A percentile compares a stretch with the other conserved stretches of the same genome.
Conservation (phyloP, 2,113 vertebrate genomes). For the Corydoras sp. region DNA sequence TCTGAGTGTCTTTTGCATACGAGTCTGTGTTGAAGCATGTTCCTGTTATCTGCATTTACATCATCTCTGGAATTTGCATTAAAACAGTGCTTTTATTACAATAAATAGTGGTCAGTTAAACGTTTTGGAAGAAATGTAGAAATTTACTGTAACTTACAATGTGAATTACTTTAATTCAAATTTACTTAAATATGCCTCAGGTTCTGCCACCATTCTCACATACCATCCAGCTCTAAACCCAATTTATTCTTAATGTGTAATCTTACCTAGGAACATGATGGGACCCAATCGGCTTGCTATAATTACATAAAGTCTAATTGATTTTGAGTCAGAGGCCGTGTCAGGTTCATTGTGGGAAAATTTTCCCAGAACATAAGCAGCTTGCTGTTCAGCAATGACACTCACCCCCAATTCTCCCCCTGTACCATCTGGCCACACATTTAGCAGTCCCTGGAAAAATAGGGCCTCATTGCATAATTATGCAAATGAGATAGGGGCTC, state of each 20-base stretch:
- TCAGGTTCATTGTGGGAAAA: constrained; percentile 32
- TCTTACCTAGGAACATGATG: background rate
- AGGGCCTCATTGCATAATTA: constrained; percentile 50
- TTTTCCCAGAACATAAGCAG: constrained; percentile 12
- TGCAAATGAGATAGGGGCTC: constrained; percentile 46
- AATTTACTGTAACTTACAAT: too few species aligned
- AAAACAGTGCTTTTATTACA: background rate
- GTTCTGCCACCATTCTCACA: too few species aligned
- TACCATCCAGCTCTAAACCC: too few species aligned
- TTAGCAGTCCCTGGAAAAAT: constrained; percentile 41
- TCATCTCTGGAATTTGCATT: background rate
- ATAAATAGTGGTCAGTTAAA: too few species aligned
- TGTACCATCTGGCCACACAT: constrained; percentile 56
- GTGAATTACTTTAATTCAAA: too few species aligned
- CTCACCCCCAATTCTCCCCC: constrained; percentile 42
- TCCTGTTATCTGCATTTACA: constrained; percentile 7
- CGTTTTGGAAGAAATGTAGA: too few species aligned
- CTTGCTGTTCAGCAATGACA: constrained; percentile 26
- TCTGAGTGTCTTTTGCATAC: constrained; percentile 18
- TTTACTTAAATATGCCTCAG: too few species aligned
- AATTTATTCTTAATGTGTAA: background rate
- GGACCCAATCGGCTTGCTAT: background rate
- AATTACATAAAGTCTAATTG: constrained; percentile 19
- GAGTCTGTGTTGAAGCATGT: constrained; percentile 22
- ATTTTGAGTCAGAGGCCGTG: constrained; percentile 12